These are phyloP conservation scores for Hedychridium roseum DNA, from an alignment of 2,888 invertebrate genomes.

Conservation along the genomic window DNA sequence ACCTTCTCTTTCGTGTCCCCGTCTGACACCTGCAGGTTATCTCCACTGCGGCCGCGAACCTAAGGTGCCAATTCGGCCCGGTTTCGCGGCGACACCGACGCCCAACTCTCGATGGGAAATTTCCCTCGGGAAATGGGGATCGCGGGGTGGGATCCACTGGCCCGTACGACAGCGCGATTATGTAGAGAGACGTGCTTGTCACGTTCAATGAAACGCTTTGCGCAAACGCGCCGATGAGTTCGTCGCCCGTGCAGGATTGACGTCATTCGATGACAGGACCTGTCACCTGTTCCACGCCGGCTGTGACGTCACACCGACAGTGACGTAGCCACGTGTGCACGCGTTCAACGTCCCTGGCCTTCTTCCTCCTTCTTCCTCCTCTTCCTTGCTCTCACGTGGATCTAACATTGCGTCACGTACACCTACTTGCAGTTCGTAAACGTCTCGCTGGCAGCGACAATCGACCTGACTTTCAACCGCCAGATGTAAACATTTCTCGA, in stretches of 20 bases:
- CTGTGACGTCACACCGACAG: constrained; percentile 32
- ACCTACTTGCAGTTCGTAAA: constrained; percentile 9
- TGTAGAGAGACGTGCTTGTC: constrained; percentile 20
- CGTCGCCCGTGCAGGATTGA: constrained; percentile 37
- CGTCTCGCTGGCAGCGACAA: background rate
- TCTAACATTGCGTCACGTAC: constrained; percentile 10
- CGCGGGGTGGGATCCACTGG: background rate
- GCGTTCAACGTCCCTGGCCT: background rate
- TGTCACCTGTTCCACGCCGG: constrained; percentile 38
- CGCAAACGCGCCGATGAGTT: constrained; percentile 37
- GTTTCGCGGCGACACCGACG: background rate
- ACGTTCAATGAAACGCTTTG: constrained; percentile 18
- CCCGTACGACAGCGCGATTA: background rate
- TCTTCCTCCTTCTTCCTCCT: background rate
- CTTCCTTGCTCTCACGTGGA: background rate
- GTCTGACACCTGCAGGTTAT: background rate
- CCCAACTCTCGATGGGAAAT: constrained; percentile 12
- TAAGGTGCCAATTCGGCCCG: background rate
- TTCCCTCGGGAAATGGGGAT: background rate
- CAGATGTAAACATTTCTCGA: too few species aligned
- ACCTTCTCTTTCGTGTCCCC: constrained; percentile 18
- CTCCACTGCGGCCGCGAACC: background rate
- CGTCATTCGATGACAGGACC: constrained; percentile 32
- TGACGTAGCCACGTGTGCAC: constrained; percentile 26
- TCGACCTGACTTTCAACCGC: too few species aligned